These are phyloP conservation scores for Boulengeromyrus knoepffleri DNA, from an alignment of 2,113 vertebrate genomes.

Conservation along the genomic window DNA sequence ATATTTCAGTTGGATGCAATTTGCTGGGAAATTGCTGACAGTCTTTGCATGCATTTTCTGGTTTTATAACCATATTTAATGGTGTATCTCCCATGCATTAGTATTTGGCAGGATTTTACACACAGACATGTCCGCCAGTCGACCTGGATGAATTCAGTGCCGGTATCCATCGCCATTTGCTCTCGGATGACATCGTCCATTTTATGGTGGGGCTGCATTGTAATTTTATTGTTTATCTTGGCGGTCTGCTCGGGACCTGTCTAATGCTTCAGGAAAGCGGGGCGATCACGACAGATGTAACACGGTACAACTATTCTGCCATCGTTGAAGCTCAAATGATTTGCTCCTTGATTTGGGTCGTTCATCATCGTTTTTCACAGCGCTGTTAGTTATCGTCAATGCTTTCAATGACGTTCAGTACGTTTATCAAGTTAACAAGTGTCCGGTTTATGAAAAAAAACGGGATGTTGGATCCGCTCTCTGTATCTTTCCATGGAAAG, in stretches of 20 bases:
- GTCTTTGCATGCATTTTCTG: not conserved
- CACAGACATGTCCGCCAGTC: not conserved
- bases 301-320: not conserved
- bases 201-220: constrained; percentile 41
- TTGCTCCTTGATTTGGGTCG: not conserved
- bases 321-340: not conserved
- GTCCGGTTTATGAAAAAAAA: constrained; percentile 3
- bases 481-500: constrained; percentile 33
- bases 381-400: not conserved
- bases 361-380: not conserved
- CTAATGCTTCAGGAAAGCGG: constrained; percentile 30
- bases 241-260: constrained; percentile 39
- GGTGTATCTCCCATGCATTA: not conserved
- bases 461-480: constrained; percentile 35
- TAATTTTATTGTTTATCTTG: constrained; percentile 56
- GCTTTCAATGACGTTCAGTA: not conserved
- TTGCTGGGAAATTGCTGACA: not conserved
- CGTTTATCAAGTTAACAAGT: constrained; percentile 12
- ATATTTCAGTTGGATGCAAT: not conserved
- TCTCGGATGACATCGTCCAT: constrained; percentile 37
- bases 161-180: constrained; percentile 27
- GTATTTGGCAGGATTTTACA: constrained; percentile 8
- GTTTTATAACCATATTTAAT: not conserved
- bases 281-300: constrained; percentile 24
- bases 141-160: not conserved